These are phyloP conservation scores for Himalopsyche phryganea DNA, from an alignment of 1,140 invertebrate genomes.

Conservation along the genomic window DNA sequence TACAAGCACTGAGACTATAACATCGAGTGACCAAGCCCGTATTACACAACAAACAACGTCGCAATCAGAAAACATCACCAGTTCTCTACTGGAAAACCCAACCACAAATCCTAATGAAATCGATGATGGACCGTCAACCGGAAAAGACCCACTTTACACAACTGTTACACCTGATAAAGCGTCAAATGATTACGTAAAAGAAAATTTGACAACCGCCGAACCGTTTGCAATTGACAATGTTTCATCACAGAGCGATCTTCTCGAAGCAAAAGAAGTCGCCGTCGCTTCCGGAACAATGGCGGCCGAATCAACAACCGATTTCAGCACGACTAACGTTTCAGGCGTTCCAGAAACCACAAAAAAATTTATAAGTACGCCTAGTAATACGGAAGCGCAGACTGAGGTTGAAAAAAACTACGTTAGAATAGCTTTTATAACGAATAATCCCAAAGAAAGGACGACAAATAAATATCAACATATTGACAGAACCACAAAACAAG, in stretches of 20 bases:
- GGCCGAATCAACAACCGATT: too few relatives aligned
- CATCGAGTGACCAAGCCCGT: background rate
- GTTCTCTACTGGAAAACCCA: background rate
- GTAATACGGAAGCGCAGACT: background rate
- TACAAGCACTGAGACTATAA: background rate
- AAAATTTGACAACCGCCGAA: too few relatives aligned
- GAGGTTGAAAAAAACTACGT: conserved; percentile 14
- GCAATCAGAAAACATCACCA: background rate
- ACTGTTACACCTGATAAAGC: too few relatives aligned
- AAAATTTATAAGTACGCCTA: too few relatives aligned
- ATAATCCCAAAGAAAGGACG: conserved; percentile 16
- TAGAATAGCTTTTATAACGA: conserved; percentile 19
- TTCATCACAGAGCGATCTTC: too few relatives aligned
- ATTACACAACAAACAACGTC: background rate
- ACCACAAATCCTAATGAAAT: background rate
- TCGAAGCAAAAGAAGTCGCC: too few relatives aligned
- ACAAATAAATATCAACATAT: conserved; percentile 13
- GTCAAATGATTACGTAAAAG: too few relatives aligned
- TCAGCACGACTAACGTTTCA: too few relatives aligned
- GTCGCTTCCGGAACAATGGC: too few relatives aligned
- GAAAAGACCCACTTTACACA: too few relatives aligned
- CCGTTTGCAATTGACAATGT: too few relatives aligned
- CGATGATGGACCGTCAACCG: background rate
- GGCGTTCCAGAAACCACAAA: too few relatives aligned
- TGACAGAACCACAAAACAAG: conserved; percentile 11